These are phyloP conservation scores for Oeneis ivallda DNA, from an alignment of 2,888 invertebrate genomes.

Conservation along the genomic window DNA sequence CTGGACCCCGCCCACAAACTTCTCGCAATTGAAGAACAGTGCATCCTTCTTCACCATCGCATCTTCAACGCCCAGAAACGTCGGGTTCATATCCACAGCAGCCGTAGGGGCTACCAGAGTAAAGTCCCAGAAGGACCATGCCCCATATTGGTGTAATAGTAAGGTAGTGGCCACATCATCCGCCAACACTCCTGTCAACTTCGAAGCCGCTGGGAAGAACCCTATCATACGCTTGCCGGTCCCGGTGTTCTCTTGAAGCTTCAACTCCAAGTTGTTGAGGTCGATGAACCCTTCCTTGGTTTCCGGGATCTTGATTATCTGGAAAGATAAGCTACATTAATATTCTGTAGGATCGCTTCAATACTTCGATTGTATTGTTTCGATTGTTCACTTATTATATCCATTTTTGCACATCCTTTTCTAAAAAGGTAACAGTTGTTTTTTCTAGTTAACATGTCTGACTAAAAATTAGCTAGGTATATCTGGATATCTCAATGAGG, in stretches of 20 bases:
- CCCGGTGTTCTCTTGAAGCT: slow-evolving; percentile 83
- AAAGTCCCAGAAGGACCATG: slow-evolving; percentile 94
- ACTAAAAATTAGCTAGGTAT: background rate
- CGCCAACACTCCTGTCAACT: slow-evolving; percentile 92
- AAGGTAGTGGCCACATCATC: slow-evolving; percentile 92
- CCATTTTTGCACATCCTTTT: slow-evolving; percentile 15
- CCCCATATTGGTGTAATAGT: slow-evolving; percentile 90
- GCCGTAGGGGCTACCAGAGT: slow-evolving; percentile 91
- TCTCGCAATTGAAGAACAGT: slow-evolving; percentile 93
- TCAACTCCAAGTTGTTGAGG: slow-evolving; percentile 87
- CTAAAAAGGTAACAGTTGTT: background rate
- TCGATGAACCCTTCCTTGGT: slow-evolving; percentile 90
- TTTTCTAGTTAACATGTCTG: background rate
- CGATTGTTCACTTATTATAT: slow-evolving; percentile 11
- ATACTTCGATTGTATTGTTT: slow-evolving; percentile 15
- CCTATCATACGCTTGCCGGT: slow-evolving; percentile 88
- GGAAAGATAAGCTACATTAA: slow-evolving; percentile 47
- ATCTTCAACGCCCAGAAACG: slow-evolving; percentile 84
- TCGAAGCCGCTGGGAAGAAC: slow-evolving; percentile 92
- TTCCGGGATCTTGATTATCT: slow-evolving; percentile 91
- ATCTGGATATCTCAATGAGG: too few relatives aligned
- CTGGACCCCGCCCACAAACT: slow-evolving; percentile 94
- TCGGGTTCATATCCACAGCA: slow-evolving; percentile 92
- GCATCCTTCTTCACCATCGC: slow-evolving; percentile 92
- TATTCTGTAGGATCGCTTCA: slow-evolving; percentile 25